phyloP scores from a whole-genome alignment of 2,113 vertebrate genomes.

The Ondatra zibethicus region DNA sequence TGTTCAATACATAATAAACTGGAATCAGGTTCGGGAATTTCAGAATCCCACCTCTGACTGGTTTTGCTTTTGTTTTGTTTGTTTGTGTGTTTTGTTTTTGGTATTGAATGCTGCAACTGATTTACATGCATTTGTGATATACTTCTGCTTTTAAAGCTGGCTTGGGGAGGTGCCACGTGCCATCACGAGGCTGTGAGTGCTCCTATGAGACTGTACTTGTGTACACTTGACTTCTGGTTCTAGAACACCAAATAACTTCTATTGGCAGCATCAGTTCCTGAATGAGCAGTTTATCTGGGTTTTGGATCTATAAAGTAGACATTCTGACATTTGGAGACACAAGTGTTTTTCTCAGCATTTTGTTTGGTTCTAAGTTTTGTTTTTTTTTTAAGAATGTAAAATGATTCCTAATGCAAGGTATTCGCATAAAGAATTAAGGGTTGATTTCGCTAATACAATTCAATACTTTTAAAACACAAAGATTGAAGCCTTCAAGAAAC shows the following conservation, averaged over 20 bases:
- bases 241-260: background rate
- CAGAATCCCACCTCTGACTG: background rate
- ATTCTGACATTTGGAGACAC: background rate
- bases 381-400: constrained; percentile 18
- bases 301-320: background rate
- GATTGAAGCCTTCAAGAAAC: background rate
- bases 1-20: background rate
- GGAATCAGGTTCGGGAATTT: background rate
- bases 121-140: background rate
- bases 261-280: background rate
- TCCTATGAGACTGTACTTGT: background rate
- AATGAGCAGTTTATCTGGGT: background rate
- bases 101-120: background rate
- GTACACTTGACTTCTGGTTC: background rate
- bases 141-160: background rate
- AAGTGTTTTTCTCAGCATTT: background rate
- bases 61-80: background rate
- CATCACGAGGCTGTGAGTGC: background rate
- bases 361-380: background rate
- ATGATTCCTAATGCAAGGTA: background rate
- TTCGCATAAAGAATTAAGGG: background rate
- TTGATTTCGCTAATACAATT: background rate
- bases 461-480: background rate
- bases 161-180: background rate
- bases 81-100: background rate